These are phyloP conservation scores for Anoura caudifer DNA, from an alignment of 2,113 vertebrate species.

Conservation along the genomic window DNA sequence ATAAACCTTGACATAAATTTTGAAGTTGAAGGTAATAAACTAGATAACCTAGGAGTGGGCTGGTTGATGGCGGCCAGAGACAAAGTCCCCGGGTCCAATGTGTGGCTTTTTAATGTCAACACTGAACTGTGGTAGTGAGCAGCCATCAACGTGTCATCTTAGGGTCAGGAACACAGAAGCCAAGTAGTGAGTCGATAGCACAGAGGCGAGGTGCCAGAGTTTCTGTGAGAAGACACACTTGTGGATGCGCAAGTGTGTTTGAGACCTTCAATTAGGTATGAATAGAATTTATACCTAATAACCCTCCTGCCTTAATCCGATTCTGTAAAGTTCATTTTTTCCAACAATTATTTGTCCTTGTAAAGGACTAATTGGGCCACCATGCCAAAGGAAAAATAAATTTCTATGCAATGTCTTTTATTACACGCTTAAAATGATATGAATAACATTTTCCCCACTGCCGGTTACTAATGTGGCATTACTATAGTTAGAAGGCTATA, in stretches of 20 bases:
- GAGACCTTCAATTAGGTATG: neutral
- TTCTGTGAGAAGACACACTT: neutral
- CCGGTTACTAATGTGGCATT: conserved; percentile 6
- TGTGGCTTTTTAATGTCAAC: neutral
- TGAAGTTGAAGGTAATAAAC: neutral
- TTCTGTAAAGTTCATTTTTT: neutral
- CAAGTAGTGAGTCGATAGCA: neutral
- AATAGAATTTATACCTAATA: neutral
- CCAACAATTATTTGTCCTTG: neutral
- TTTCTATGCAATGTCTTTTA: neutral
- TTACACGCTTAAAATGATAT: neutral
- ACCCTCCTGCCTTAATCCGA: neutral
- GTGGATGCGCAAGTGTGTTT: neutral
- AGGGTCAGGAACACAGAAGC: conserved; percentile 47
- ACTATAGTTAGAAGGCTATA: conserved; percentile 7
- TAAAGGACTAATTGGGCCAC: neutral
- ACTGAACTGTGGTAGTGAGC: neutral
- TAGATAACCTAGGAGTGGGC: neutral
- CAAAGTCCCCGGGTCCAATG: neutral
- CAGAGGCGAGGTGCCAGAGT: neutral
- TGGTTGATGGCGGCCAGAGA: no score
- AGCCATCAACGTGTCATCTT: neutral
- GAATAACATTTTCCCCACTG: neutral
- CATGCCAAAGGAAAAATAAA: neutral
- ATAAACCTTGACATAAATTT: neutral